A percentile compares a stretch with the other conserved stretches of the same genome.
Conservation (phyloP, 2,113 vertebrate species). For the Oncorhynchus keta region DNA sequence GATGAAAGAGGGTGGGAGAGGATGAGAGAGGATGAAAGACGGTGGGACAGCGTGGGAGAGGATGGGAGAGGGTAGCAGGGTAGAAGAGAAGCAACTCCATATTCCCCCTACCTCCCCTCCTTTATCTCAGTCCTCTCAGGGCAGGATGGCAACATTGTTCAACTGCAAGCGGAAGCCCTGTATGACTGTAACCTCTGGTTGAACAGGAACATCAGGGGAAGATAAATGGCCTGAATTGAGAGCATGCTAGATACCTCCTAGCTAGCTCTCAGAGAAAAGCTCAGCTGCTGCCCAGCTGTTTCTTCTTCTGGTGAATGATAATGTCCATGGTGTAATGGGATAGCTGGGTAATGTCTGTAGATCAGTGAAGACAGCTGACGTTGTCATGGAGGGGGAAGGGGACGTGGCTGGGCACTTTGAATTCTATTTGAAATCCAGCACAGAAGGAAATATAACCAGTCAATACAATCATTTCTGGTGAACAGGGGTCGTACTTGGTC, state of each 20-base stretch:
- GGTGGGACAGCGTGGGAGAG: too few relatives aligned
- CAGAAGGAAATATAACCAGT: too few relatives aligned
- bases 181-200: not conserved
- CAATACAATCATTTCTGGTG: too few relatives aligned
- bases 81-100: not conserved
- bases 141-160: not conserved
- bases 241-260: not conserved
- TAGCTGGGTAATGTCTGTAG: not conserved
- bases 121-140: not conserved
- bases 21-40: too few relatives aligned
- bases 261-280: not conserved
- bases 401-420: not conserved
- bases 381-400: not conserved
- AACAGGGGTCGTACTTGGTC: not conserved
- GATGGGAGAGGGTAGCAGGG: not conserved
- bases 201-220: not conserved
- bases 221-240: not conserved
- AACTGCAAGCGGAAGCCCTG: not conserved
- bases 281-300: not conserved
- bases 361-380: not conserved
- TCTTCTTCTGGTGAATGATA: not conserved
- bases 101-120: not conserved
- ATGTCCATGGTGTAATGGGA: not conserved
- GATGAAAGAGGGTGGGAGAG: conserved; percentile 6
- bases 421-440: too few relatives aligned